Base-by-base conservation (phyloP, 2,113 vertebrate genomes). In the Nycticryphes semicollaris region DNA sequence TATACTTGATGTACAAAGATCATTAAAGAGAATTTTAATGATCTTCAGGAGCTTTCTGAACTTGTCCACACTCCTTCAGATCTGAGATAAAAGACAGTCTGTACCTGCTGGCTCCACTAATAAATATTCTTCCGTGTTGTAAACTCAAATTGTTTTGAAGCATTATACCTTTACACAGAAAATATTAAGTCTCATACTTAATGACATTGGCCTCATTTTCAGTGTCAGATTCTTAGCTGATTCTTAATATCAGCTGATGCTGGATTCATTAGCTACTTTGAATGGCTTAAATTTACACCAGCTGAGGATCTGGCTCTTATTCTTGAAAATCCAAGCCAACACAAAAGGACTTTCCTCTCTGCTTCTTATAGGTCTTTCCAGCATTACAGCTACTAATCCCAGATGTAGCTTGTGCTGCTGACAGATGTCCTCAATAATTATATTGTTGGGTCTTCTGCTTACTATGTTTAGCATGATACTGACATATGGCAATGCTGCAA, bases 361-460 rank as follows among this genome's bases (percentile, higher is more conserved):
- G 43, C 45, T 80, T 90, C 84, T 95, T 81, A 91, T 31, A 83
- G 93, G 89, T 94, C 80, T 95, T 96, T 78, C 82, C 84, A 97
- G 94, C 43, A 94, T 96, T 96, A 96, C 28, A 94, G 86, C 90
- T 94, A 93, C 96, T 97, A 97, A 97, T 97, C 94, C 96, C 96
- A 97, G 96, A 97, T 97, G 96, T 94, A 97, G 94, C 39, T 39
- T 92, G 93, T 93, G 94, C 93, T 96, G 92, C 95, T 96, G 95
- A 93, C 97, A 97, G 97, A 97, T 97, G 97, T 97, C 96, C 92
- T 95, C 94, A 96, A 97, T 97, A 97, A 97, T 97, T 97, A 97
- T 97, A 97, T 94, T 97, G 92, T 94, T 96, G 96, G 92, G 93
- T 97, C 92, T 89, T 97, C 95, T 96, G 81, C 94, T 96, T 72